Conservation (phyloP, 2,888 invertebrate genomes). For the Neoascia interrupta region DNA sequence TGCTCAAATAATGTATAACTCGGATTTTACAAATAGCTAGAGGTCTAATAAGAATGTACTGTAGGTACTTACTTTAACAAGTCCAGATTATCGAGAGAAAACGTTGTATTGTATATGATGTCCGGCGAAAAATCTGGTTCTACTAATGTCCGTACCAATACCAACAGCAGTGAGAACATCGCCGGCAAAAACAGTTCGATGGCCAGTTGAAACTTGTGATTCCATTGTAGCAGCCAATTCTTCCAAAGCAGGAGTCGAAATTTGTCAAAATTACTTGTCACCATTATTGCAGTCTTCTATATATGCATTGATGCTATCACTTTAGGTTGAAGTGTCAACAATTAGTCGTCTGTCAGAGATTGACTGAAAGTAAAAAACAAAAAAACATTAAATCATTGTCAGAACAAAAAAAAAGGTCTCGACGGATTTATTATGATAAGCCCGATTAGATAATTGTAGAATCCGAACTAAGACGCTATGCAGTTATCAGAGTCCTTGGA, state of each 20-base stretch:
- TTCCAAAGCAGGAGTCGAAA: slow-evolving; percentile 90
- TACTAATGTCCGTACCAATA: slow-evolving; percentile 85
- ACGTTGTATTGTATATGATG: slow-evolving; percentile 74
- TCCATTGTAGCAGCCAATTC: slow-evolving; percentile 88
- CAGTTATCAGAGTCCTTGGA: too few species aligned
- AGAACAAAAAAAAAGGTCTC: too few species aligned
- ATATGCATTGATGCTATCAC: slow-evolving; percentile 28
- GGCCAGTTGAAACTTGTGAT: slow-evolving; percentile 85
- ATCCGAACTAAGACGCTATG: too few species aligned
- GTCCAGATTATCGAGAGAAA: slow-evolving; percentile 76
- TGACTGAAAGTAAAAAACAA: slow-evolving; percentile 21
- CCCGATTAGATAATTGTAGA: too few species aligned
- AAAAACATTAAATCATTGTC: background rate
- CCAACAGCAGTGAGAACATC: slow-evolving; percentile 84
- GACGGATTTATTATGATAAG: too few species aligned
- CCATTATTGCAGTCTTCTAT: slow-evolving; percentile 28
- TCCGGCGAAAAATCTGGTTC: slow-evolving; percentile 79
- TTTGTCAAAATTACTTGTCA: slow-evolving; percentile 80
- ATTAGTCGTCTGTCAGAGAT: background rate
- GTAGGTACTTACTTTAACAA: slow-evolving; percentile 74
- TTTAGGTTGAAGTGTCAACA: background rate
- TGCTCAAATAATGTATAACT: too few species aligned
- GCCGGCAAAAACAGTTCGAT: slow-evolving; percentile 86
- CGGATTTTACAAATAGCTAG: too few species aligned
- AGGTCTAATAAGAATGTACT: slow-evolving; percentile 25